Conservation (phyloP, 2,797 vertebrate genomes). For the Florisuga fusca region DNA sequence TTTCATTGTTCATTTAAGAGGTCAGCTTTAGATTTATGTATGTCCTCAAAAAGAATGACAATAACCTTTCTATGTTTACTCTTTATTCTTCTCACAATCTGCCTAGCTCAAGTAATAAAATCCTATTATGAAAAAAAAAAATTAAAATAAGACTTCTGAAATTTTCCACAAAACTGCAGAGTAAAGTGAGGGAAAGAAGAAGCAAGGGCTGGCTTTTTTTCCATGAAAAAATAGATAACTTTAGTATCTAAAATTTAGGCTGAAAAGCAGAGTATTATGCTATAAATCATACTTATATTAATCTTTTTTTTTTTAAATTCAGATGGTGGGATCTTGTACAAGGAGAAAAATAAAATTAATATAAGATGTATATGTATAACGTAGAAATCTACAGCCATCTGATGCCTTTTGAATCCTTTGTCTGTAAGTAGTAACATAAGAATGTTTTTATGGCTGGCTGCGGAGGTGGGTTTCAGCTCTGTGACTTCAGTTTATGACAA, state of each 20-base stretch:
- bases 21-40: not conserved
- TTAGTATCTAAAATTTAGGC: not conserved
- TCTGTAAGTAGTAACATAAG: not conserved
- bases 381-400: not conserved
- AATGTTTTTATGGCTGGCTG: not conserved
- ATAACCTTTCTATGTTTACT: not conserved
- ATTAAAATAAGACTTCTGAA: not conserved
- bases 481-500: not conserved
- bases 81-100: not conserved
- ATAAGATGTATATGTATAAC: not conserved
- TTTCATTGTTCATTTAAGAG: conserved; percentile 1
- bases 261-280: not conserved
- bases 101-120: not conserved
- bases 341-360: not conserved
- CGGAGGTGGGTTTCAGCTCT: not conserved
- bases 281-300: not conserved
- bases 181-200: not conserved
- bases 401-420: not conserved
- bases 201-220: not conserved
- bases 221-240: not conserved
- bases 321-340: not conserved
- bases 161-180: not conserved
- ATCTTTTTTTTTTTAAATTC: not conserved
- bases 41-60: not conserved
- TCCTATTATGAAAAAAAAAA: not conserved